Conservation (phyloP, 2,113 vertebrate genomes). For the Solea solea region DNA sequence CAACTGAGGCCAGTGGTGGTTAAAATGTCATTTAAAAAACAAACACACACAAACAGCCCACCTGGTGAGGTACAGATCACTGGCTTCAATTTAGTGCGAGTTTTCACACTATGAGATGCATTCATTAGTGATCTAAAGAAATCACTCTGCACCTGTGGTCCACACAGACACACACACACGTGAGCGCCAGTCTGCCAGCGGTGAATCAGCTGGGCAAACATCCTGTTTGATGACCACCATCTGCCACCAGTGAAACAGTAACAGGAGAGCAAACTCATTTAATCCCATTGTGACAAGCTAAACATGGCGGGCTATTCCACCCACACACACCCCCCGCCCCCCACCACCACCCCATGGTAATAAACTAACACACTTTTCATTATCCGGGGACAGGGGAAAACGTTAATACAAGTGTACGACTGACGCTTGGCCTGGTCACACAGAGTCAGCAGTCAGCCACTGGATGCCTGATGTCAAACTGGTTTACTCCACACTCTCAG, state of each 20-base stretch:
- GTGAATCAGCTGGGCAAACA: conserved; percentile 73
- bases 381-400: conserved; percentile 19
- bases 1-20: not conserved
- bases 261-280: conserved; percentile 71
- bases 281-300: conserved; percentile 38
- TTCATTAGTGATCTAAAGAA: not conserved
- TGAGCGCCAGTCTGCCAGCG: conserved; percentile 7
- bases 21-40: not conserved
- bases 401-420: conserved; percentile 5
- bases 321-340: not conserved
- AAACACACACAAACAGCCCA: not conserved
- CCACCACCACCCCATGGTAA: conserved; percentile 33
- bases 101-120: too few relatives aligned
- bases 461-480: conserved; percentile 11
- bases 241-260: conserved; percentile 72
- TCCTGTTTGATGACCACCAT: conserved; percentile 72
- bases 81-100: too few relatives aligned
- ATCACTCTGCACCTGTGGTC: conserved; percentile 1
- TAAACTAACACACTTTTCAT: conserved; percentile 60
- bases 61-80: not conserved
- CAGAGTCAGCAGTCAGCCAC: conserved; percentile 6
- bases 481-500: not conserved
- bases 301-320: conserved; percentile 43
- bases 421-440: not conserved
- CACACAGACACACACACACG: conserved; percentile 42